Percentiles rank a stretch among this genome's conserved stretches.
These are phyloP conservation scores for Limnephilus rhombicus DNA, from an alignment of 2,888 invertebrate species.

Conservation along the genomic window DNA sequence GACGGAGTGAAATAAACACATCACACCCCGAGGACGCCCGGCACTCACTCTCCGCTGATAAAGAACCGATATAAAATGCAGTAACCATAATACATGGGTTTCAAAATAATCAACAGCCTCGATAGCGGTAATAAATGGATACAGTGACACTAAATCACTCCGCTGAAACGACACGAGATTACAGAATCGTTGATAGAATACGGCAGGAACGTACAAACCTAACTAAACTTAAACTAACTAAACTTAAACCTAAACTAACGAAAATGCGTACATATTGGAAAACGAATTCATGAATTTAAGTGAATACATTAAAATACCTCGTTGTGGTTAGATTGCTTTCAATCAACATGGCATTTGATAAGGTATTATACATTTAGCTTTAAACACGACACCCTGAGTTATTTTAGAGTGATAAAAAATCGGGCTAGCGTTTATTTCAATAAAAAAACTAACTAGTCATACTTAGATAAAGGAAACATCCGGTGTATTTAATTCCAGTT, in stretches of 20 bases:
- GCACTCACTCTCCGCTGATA: not conserved
- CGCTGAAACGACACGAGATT: not conserved
- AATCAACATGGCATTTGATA: not conserved
- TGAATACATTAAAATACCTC: not conserved
- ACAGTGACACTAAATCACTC: not conserved
- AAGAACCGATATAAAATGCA: constrained; percentile 3
- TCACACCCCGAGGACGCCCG: no score
- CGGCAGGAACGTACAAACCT: not conserved
- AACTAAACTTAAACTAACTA: no score
- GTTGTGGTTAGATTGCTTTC: not conserved
- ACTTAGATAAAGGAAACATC: not conserved
- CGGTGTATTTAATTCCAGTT: not conserved
- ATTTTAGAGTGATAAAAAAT: not conserved
- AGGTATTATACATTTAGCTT: not conserved
- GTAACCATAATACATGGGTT: not conserved
- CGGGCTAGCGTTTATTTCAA: not conserved
- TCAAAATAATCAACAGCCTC: not conserved
- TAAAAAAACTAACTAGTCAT: not conserved
- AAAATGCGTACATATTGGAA: not conserved
- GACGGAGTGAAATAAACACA: no score
- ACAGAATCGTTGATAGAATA: not conserved
- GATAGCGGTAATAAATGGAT: not conserved
- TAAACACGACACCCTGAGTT: not conserved
- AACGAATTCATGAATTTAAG: no score
- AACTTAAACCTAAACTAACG: no score